Evolutionary conservation across 37 sponge, comb jelly and placozoan species (phyloP).

Genomic region (Oscarella lobularis): DNA sequence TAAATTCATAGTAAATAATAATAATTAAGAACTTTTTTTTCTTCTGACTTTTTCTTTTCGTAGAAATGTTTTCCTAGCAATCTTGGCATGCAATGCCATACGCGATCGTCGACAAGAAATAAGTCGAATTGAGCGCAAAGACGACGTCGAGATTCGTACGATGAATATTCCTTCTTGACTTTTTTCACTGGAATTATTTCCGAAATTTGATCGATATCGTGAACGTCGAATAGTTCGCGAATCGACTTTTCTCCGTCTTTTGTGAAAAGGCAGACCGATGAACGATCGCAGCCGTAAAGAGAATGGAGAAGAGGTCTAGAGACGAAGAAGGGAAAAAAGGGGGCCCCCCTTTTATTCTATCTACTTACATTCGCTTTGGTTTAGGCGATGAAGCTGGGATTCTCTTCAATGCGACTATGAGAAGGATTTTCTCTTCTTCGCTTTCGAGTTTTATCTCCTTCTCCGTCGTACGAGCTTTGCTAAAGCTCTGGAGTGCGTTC

Average conservation of each 20-base stretch:
- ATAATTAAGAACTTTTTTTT: neutral
- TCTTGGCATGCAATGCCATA: conserved; percentile 47
- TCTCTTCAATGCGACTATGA: conserved; percentile 46
- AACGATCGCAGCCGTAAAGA: conserved; percentile 24
- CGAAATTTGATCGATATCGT: conserved; percentile 29
- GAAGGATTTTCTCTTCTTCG: conserved; percentile 27
- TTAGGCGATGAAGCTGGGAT: conserved; percentile 34
- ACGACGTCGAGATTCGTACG: conserved; percentile 55
- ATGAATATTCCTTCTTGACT: conserved; percentile 50
- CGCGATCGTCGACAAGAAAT: conserved; percentile 44
- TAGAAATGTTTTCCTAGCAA: conserved; percentile 76
- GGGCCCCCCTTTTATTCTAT: no score
- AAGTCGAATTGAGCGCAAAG: conserved; percentile 48
- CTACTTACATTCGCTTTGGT: conserved; percentile 40
- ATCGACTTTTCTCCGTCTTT: conserved; percentile 34
- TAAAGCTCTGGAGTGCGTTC: no score
- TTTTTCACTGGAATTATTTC: conserved; percentile 69
- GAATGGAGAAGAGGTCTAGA: conserved; percentile 48
- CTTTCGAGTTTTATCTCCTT: conserved; percentile 23
- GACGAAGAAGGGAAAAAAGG: no score
- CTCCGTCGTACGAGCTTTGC: no score
- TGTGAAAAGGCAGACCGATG: conserved; percentile 55
- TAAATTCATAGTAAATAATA: neutral
- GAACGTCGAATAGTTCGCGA: conserved; percentile 33
- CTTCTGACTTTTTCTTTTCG: conserved; percentile 55